Percentiles rank a stretch among this genome's conserved stretches.
Evolutionary conservation across 2,113 vertebrate species (phyloP).

Genomic region (Boulengeromyrus knoepffleri): DNA sequence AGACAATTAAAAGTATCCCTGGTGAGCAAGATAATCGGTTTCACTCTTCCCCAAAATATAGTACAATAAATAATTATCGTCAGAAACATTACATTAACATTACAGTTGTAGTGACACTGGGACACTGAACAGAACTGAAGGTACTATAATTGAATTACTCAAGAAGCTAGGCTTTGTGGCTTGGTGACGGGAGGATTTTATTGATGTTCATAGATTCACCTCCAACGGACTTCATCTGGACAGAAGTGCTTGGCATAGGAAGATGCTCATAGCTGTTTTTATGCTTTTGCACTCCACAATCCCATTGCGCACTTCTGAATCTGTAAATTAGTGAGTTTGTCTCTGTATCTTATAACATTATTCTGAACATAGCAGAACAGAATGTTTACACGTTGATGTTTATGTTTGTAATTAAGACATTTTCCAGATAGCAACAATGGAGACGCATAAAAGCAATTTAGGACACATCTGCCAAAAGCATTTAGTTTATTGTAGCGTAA

Average conservation of each 20-base stretch:
- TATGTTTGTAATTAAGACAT: not conserved
- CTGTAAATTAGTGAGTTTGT: not conserved
- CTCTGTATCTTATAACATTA: not conserved
- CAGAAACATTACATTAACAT: not conserved
- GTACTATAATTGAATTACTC: not conserved
- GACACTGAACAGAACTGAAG: not conserved
- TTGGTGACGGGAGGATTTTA: not conserved
- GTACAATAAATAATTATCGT: not conserved
- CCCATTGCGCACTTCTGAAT: not conserved
- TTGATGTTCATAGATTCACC: not conserved
- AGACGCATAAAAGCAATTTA: not conserved
- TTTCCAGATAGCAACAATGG: not conserved
- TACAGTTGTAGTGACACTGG: not conserved
- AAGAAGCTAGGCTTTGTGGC: not conserved
- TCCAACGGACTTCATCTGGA: not conserved
- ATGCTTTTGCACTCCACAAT: not conserved
- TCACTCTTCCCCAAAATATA: not conserved
- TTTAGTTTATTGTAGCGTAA: not conserved
- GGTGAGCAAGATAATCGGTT: not conserved
- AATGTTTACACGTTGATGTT: not conserved
- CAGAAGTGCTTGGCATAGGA: not conserved
- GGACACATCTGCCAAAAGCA: not conserved
- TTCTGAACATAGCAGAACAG: not conserved
- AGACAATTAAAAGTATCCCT: not conserved
- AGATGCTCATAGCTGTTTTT: not conserved